Evolutionary conservation across 2,888 invertebrate genomes (phyloP), one percentile per base, ranked within the genome.

Genomic region (Microctonus hyperodae): DNA sequence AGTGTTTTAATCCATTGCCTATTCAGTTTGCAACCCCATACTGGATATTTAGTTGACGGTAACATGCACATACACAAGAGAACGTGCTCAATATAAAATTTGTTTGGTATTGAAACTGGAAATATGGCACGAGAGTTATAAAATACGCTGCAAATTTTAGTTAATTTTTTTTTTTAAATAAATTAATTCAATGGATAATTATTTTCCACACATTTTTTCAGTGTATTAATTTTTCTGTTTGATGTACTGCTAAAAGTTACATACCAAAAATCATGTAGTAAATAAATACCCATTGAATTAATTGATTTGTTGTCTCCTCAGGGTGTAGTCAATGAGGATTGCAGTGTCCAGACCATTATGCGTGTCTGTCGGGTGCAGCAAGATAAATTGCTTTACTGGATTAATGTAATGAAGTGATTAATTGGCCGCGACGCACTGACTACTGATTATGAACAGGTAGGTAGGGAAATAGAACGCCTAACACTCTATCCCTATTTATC

Each of bases 401-500:
- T 78, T 77, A 75, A 77, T 71, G 74, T 73, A 73, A 77, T 73
- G 70, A 72, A 72, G 73, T 77, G 75, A 78, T 78, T 76, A 78
- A 78, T 77, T 73, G 72, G 68, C 60, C 63, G 71, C 66, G 69
- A 68, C 65, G 73, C 69, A 71, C 66, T 66, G 67, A 70, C 69
- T 71, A 69, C 69, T 71, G 73, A 75, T 74, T 71, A 70, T 68
- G 69, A 37, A 23, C 25, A 22, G 23, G 35, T 25, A 58, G 22
- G 25, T 55, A 20, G 31, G 31, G 56, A 55, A n/a, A n/a, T n/a
- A n/a, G n/a, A n/a, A n/a, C n/a, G n/a, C n/a, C n/a, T n/a, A n/a
- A n/a, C n/a, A n/a, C n/a, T n/a, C 59, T 13, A 28, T 10, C 22
- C 63, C 40, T 4, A 25, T 55, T 31, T 28, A 31, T 25, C 31